Conservation (phyloP, 2,113 vertebrate species). For the Boulengeromyrus knoepffleri region DNA sequence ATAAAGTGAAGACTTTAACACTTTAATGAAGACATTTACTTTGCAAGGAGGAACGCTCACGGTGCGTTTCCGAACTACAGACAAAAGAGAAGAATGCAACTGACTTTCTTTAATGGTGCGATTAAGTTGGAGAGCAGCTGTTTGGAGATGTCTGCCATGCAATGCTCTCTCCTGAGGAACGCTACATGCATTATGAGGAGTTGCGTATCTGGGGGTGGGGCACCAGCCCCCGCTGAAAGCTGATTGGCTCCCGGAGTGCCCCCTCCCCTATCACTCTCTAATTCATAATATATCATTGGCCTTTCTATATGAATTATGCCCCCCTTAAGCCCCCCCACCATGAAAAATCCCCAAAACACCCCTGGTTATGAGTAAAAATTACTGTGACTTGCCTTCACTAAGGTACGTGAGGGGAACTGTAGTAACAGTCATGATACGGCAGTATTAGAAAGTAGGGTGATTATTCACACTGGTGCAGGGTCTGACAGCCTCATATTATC, state of each 20-base stretch:
- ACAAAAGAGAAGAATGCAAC: not conserved
- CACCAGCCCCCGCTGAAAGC: not conserved
- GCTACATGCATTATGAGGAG: not conserved
- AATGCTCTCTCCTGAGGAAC: not conserved
- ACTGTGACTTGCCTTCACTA: not conserved
- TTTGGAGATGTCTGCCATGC: not conserved
- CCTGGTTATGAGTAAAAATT: not conserved
- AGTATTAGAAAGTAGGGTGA: not conserved
- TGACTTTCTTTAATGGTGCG: not conserved
- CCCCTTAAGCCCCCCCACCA: not conserved
- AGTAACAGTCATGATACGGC: not conserved
- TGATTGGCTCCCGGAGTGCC: not conserved
- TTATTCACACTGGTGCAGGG: not conserved
- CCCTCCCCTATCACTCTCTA: not conserved
- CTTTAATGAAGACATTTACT: not conserved
- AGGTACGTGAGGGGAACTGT: not conserved
- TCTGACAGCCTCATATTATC: not conserved
- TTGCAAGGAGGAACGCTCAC: not conserved
- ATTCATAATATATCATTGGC: not conserved
- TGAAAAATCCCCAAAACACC: not conserved
- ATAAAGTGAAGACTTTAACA: not conserved
- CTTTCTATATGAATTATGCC: not conserved
- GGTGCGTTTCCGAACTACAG: not conserved
- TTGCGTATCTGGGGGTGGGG: not conserved
- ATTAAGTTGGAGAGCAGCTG: not conserved